Conservation (phyloP, 2,888 invertebrate genomes). For the Ctena decussata region DNA sequence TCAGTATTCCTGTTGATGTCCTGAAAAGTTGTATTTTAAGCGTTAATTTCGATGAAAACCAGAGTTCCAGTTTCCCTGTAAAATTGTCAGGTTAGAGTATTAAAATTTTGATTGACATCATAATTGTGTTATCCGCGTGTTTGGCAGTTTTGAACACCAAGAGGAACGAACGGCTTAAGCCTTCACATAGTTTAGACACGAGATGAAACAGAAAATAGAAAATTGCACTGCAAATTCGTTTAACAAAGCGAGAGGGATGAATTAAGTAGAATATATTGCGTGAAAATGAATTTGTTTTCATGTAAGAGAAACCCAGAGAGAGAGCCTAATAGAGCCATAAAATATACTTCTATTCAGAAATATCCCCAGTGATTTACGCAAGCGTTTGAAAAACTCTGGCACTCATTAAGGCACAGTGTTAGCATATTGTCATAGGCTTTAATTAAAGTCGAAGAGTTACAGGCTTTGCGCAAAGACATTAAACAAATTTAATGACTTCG, state of each 20-base stretch:
- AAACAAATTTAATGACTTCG: background rate
- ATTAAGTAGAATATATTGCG: constrained; percentile 8
- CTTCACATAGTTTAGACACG: no score
- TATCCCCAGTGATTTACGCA: constrained; percentile 4
- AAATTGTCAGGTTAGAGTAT: no score
- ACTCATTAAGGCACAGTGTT: background rate
- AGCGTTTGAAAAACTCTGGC: background rate
- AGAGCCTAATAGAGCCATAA: constrained; percentile 3
- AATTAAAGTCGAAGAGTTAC: constrained; percentile 3
- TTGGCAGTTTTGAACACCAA: no score
- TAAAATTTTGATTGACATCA: no score
- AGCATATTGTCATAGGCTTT: background rate
- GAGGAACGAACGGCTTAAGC: no score
- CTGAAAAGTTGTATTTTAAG: no score
- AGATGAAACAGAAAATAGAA: background rate
- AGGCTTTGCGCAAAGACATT: background rate
- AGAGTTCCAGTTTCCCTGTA: no score
- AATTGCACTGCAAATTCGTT: constrained; percentile 13
- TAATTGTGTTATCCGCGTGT: no score
- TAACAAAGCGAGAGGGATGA: constrained; percentile 12
- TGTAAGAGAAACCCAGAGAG: constrained; percentile 1
- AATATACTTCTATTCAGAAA: constrained; percentile 8
- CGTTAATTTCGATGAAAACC: no score
- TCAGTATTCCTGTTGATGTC: no score
- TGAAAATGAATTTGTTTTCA: constrained; percentile 14